A percentile compares a stretch with the other conserved stretches of the same genome.
These are phyloP conservation scores for Oxystoma pomonae DNA, from an alignment of 2,888 invertebrate species.

Conservation along the genomic window DNA sequence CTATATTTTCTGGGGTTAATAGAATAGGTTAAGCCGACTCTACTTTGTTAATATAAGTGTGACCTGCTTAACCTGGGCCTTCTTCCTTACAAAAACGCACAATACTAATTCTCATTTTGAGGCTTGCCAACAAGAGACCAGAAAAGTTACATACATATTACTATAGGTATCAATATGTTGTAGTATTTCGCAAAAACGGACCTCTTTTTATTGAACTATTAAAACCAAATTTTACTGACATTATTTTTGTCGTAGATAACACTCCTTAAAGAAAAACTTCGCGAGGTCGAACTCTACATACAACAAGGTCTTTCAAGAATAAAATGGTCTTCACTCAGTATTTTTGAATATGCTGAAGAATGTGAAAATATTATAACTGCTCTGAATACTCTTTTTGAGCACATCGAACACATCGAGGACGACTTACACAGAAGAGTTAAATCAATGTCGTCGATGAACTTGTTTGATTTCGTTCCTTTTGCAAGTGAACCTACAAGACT, in stretches of 20 bases:
- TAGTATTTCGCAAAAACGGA: no score
- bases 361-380: conserved; percentile 57
- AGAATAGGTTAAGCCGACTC: no score
- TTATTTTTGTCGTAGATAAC: conserved; percentile 53
- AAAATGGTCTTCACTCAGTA: conserved; percentile 83
- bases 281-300: conserved; percentile 69
- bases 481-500: conserved; percentile 32
- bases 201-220: no score
- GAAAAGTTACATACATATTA: no score
- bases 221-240: no score
- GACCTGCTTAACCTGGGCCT: no score
- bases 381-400: conserved; percentile 61
- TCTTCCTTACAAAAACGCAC: no score
- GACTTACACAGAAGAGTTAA: conserved; percentile 58
- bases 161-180: no score
- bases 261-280: conserved; percentile 63
- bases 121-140: no score
- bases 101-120: no score
- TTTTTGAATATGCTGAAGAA: conserved; percentile 64
- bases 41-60: no score
- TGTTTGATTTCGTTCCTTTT: conserved; percentile 49
- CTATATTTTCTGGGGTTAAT: no score
- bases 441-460: conserved; percentile 54
- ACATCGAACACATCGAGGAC: conserved; percentile 64
- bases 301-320: conserved; percentile 78